phyloP scores from a whole-genome alignment of 2,888 invertebrate genomes.

The Cerastis rubricosa region DNA sequence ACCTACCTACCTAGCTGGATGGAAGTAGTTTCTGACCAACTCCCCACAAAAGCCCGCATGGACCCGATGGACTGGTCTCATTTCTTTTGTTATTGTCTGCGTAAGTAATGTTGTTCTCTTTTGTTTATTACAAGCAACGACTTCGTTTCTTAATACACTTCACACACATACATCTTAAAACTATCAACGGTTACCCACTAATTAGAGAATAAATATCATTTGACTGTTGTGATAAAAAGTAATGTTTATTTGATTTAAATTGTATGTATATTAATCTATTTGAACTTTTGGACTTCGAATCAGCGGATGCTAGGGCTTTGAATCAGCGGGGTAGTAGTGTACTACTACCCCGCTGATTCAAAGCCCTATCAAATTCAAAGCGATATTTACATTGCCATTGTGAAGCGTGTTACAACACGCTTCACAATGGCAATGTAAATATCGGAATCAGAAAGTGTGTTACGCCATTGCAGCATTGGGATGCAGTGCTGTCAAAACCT shows the following conservation, averaged over 20 bases:
- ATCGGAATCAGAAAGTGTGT: background rate
- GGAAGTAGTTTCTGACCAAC: constrained; percentile 68
- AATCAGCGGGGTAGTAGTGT: too few species aligned
- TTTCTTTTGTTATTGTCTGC: constrained; percentile 74
- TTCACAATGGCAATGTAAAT: background rate
- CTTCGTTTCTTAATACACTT: constrained; percentile 25
- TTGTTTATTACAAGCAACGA: constrained; percentile 65
- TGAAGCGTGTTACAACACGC: background rate
- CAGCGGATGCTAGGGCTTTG: background rate
- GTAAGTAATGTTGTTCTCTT: constrained; percentile 61
- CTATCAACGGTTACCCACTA: constrained; percentile 16
- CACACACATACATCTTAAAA: constrained; percentile 9
- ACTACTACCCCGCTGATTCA: too few species aligned
- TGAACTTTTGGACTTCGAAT: background rate
- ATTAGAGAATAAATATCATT: constrained; percentile 33
- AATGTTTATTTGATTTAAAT: constrained; percentile 30
- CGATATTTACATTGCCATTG: background rate
- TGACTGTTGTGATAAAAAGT: constrained; percentile 3
- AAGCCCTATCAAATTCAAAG: too few species aligned
- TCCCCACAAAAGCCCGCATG: constrained; percentile 74
- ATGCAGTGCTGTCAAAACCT: too few species aligned
- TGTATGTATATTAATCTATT: background rate
- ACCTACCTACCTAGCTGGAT: background rate
- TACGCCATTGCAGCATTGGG: background rate
- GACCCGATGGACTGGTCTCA: constrained; percentile 69